Conservation (phyloP, 2,797 vertebrate species). For the Pipistrellus pipistrellus region DNA sequence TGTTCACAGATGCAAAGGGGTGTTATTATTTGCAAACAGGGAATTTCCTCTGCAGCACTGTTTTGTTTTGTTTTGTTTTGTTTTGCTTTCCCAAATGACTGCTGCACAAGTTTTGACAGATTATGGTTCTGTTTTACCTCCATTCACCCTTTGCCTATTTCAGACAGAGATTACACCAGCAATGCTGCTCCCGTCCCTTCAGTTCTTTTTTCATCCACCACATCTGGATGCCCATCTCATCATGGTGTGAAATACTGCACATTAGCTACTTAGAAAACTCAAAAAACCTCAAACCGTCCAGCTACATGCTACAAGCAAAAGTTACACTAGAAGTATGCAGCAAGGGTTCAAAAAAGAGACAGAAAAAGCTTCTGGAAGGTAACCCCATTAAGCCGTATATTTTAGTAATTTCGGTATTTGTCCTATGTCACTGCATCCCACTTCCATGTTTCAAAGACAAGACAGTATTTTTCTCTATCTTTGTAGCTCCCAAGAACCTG, state of each 20-base stretch:
- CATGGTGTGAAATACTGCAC: background rate
- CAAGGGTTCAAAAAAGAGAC: background rate
- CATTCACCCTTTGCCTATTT: background rate
- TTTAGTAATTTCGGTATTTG: background rate
- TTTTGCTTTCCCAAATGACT: background rate
- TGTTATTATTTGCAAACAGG: background rate
- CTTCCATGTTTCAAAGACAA: background rate
- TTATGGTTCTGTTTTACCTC: background rate
- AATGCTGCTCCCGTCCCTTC: background rate
- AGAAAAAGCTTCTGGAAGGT: background rate
- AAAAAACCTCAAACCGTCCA: background rate
- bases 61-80: background rate
- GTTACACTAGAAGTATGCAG: background rate
- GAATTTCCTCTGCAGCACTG: background rate
- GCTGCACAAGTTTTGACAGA: background rate
- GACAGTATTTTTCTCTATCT: background rate
- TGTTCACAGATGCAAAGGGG: background rate
- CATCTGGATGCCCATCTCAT: slow-evolving; percentile 2
- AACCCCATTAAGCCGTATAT: background rate
- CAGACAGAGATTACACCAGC: background rate
- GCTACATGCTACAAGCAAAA: background rate
- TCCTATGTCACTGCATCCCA: background rate
- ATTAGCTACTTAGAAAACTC: slow-evolving; percentile 1
- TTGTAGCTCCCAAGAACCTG: background rate
- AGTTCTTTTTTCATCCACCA: background rate